A percentile compares a stretch with the other conserved stretches of the same genome.
These are phyloP conservation scores for Orthosia incerta DNA, from an alignment of 2,888 invertebrate genomes.

Conservation along the genomic window DNA sequence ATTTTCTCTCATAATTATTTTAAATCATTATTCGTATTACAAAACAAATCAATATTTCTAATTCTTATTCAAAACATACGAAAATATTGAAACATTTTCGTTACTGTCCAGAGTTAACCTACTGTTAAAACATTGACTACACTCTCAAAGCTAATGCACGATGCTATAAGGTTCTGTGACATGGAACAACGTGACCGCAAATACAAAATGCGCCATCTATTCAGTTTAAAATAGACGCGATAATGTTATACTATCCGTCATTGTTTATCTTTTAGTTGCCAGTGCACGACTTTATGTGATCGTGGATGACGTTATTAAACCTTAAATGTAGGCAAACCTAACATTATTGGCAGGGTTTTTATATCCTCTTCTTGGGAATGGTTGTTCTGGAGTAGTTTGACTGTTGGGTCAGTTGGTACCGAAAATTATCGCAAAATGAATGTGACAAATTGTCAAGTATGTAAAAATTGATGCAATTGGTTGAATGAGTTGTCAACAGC, in stretches of 20 bases:
- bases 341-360: background rate
- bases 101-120: slow-evolving; percentile 19
- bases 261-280: slow-evolving; percentile 29
- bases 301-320: background rate
- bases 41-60: background rate
- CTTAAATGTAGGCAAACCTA: background rate
- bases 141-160: slow-evolving; percentile 46
- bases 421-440: too few species aligned
- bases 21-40: too few species aligned
- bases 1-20: too few species aligned
- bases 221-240: slow-evolving; percentile 47
- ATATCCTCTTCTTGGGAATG: too few species aligned
- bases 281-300: slow-evolving; percentile 6
- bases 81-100: too few species aligned
- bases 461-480: background rate
- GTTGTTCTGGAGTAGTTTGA: too few species aligned
- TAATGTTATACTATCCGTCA: slow-evolving; percentile 40
- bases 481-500: background rate
- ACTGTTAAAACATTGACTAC: slow-evolving; percentile 31
- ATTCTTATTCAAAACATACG: background rate
- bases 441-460: too few species aligned
- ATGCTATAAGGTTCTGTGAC: slow-evolving; percentile 39
- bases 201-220: slow-evolving; percentile 58
- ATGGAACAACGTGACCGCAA: slow-evolving; percentile 56
- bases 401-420: too few species aligned